phyloP scores from a whole-genome alignment of 2,113 vertebrate species.

The Crotalus helleri region DNA sequence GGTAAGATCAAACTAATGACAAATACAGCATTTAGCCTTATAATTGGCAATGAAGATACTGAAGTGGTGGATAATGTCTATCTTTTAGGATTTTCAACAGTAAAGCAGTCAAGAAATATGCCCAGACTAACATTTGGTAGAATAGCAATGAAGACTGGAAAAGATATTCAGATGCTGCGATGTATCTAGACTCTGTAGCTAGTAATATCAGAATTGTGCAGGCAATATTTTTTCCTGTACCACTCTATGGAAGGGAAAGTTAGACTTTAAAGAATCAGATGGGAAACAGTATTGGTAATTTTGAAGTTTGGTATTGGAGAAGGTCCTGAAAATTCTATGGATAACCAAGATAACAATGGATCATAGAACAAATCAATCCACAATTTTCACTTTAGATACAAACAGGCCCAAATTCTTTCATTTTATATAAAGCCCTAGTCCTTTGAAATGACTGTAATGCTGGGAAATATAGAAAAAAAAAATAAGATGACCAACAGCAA shows the following conservation, averaged over 20 bases:
- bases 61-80: neutral
- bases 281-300: neutral
- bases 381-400: too few relatives aligned
- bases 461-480: neutral
- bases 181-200: neutral
- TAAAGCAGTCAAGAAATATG: neutral
- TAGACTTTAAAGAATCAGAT: neutral
- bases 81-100: neutral
- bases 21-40: neutral
- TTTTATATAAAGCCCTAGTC: neutral
- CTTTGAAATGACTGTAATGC: neutral
- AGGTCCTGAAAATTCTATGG: neutral
- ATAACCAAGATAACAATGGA: neutral
- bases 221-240: neutral
- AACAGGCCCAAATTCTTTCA: too few relatives aligned
- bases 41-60: neutral
- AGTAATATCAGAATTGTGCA: neutral
- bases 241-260: neutral
- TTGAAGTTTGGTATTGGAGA: neutral
- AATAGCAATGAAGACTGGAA: neutral
- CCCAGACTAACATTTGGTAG: neutral
- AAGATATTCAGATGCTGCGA: neutral
- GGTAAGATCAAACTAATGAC: neutral
- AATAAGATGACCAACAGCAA: neutral
- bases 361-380: too few relatives aligned